A percentile compares a stretch with the other conserved stretches of the same genome.
Evolutionary conservation across 2,797 vertebrate genomes (phyloP).

Genomic region (Chaetophractus vellerosus): DNA sequence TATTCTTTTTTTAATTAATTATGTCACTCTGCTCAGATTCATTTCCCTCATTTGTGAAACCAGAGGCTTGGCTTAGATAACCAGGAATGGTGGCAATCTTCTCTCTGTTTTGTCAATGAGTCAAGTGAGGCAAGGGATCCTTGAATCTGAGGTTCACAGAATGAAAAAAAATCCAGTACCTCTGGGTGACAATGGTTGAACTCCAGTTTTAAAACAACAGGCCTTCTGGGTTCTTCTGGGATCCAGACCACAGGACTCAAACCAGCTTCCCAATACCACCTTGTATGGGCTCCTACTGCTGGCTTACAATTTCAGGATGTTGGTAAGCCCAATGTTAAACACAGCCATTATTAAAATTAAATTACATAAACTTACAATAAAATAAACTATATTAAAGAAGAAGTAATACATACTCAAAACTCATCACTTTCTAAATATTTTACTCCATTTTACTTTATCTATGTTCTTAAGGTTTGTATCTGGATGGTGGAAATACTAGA

Average conservation of each 20-base stretch:
- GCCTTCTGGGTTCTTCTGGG: neutral
- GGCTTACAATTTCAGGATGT: neutral
- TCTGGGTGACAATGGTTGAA: neutral
- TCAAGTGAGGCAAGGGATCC: neutral
- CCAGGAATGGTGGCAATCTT: neutral
- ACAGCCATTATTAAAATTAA: neutral
- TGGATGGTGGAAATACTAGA: neutral
- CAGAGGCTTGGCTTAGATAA: neutral
- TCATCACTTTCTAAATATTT: too few species aligned
- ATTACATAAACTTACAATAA: neutral
- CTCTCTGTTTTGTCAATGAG: neutral
- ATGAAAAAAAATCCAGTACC: neutral
- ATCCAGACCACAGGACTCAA: too few species aligned
- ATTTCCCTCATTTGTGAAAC: neutral
- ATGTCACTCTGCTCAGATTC: neutral
- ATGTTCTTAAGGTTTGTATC: neutral
- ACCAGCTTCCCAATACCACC: too few species aligned
- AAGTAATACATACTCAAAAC: neutral
- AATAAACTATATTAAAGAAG: conserved; percentile 20
- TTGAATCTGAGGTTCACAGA: neutral
- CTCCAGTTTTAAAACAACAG: neutral
- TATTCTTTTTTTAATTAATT: neutral
- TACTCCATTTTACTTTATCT: neutral
- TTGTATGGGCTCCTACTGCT: neutral
- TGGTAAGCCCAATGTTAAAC: neutral